Evolutionary conservation across 2,888 invertebrate genomes (phyloP).

Genomic region (Synanthedon formicaeformis): DNA sequence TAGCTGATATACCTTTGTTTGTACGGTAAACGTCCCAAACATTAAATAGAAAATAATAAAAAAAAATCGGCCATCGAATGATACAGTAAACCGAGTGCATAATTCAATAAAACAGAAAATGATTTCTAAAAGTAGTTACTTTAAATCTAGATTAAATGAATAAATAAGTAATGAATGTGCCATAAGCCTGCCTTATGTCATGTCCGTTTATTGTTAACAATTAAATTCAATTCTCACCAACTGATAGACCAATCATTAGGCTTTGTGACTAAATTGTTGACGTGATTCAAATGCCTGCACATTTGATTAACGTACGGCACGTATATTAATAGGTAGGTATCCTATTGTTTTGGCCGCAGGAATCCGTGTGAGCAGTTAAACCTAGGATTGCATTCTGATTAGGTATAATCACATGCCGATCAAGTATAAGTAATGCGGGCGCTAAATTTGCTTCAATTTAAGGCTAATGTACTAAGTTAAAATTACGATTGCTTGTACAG

Average conservation of each 20-base stretch:
- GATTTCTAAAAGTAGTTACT: no score
- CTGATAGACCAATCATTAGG: not conserved
- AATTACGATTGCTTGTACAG: no score
- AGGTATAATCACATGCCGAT: conserved; percentile 27
- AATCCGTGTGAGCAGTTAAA: conserved; percentile 38
- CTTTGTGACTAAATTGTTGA: not conserved
- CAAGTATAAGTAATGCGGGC: conserved; percentile 8
- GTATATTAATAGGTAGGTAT: conserved; percentile 6
- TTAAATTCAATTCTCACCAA: not conserved
- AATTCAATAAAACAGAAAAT: no score
- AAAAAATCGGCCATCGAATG: no score
- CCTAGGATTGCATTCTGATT: conserved; percentile 13
- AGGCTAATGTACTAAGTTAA: no score
- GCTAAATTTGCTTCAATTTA: conserved; percentile 1
- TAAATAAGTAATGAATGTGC: no score
- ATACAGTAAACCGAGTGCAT: no score
- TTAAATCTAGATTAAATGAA: no score
- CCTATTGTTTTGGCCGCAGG: conserved; percentile 30
- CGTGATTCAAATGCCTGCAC: not conserved
- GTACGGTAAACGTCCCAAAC: no score
- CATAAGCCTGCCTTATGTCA: no score
- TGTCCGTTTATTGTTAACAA: not conserved
- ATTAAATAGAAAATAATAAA: no score
- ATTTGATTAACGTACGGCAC: not conserved
- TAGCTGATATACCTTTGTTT: no score